Conservation (phyloP, 1,140 invertebrate species). For the Orussus abietinus region DNA sequence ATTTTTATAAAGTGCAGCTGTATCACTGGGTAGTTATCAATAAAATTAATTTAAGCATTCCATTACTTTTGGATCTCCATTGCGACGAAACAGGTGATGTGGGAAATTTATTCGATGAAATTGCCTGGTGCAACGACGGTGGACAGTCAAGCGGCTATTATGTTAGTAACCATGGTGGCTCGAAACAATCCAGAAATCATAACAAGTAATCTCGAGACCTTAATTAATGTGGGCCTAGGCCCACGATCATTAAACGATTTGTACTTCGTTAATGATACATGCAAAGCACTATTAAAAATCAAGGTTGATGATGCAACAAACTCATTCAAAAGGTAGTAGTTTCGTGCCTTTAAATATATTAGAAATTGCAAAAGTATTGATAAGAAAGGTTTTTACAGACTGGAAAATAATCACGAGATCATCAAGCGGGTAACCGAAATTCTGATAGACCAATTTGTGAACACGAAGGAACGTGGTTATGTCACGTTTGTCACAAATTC, state of each 20-base stretch:
- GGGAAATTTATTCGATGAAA: constrained; percentile 77
- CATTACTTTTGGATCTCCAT: constrained; percentile 35
- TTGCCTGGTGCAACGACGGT: constrained; percentile 63
- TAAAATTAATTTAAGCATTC: constrained; percentile 7
- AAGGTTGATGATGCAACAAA: too few relatives aligned
- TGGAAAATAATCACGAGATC: constrained; percentile 57
- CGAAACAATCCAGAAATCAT: constrained; percentile 55
- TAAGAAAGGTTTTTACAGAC: too few relatives aligned
- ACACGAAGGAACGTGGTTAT: constrained; percentile 52
- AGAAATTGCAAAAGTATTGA: too few relatives aligned
- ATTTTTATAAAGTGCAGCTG: constrained; percentile 1
- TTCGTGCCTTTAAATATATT: too few relatives aligned
- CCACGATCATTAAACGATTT: constrained; percentile 53
- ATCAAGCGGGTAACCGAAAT: constrained; percentile 52
- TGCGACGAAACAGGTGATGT: too few relatives aligned
- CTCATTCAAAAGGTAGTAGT: too few relatives aligned
- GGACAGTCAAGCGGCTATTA: constrained; percentile 67
- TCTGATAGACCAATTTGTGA: constrained; percentile 49
- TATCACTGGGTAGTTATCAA: constrained; percentile 4
- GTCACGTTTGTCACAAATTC: constrained; percentile 59
- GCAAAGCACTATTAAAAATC: constrained; percentile 58
- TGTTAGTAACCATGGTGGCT: constrained; percentile 72
- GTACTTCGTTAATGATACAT: constrained; percentile 58
- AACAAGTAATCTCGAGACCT: constrained; percentile 57
- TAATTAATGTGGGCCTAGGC: constrained; percentile 59